These are phyloP conservation scores for Grallaria varia DNA, from an alignment of 2,113 vertebrate genomes.

Conservation along the genomic window DNA sequence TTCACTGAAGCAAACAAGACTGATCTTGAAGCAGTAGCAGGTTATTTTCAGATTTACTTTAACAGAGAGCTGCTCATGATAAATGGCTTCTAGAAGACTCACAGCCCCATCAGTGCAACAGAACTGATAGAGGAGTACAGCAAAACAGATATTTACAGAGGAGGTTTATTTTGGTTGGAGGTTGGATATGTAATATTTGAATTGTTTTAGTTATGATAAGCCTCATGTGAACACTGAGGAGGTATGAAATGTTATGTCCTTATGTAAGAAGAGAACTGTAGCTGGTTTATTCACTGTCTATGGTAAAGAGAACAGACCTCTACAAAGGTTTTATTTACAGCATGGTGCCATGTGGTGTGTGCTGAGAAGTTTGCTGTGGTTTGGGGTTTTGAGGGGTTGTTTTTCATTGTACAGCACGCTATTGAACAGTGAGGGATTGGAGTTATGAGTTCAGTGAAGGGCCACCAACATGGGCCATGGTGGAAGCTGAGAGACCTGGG, in stretches of 20 bases:
- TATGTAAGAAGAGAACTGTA: not conserved
- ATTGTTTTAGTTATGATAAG: not conserved
- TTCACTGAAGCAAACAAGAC: not conserved
- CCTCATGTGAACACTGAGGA: not conserved
- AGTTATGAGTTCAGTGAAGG: not conserved
- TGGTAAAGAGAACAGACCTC: not conserved
- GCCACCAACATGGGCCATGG: not conserved
- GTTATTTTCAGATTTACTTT: not conserved
- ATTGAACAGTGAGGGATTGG: not conserved
- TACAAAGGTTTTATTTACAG: not conserved
- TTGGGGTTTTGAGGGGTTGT: not conserved
- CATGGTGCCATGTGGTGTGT: not conserved
- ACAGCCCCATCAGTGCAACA: not conserved
- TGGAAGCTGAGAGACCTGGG: not conserved
- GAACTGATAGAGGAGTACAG: not conserved
- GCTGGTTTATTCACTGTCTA: not conserved
- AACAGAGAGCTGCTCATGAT: not conserved
- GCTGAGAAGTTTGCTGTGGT: not conserved
- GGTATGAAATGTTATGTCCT: not conserved
- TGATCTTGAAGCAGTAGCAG: not conserved
- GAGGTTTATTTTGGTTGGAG: not conserved
- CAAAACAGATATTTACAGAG: not conserved
- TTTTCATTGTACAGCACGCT: not conserved
- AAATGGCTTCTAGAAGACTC: not conserved
- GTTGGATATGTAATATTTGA: not conserved